These are phyloP conservation scores for Camptogramma bilineatum DNA, from an alignment of 2,888 invertebrate genomes.

Conservation along the genomic window DNA sequence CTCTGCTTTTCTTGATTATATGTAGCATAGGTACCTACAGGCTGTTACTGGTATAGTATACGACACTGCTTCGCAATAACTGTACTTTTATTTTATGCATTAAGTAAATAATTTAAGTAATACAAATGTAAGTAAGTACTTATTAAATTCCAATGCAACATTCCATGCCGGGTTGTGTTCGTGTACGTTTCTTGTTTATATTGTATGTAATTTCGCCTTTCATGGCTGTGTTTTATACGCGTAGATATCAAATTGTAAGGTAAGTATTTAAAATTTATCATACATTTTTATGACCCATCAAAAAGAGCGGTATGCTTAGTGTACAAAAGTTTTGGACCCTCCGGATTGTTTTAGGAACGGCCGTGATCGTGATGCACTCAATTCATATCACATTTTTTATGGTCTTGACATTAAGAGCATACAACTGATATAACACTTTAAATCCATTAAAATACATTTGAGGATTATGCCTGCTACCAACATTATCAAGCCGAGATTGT, in stretches of 20 bases:
- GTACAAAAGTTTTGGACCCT: slow-evolving; percentile 21
- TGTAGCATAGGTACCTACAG: neutral
- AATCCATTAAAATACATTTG: slow-evolving; percentile 76
- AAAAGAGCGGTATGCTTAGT: slow-evolving; percentile 24
- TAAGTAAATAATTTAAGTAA: too few species aligned
- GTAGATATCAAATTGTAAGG: neutral
- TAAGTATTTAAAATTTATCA: neutral
- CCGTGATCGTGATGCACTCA: slow-evolving; percentile 48
- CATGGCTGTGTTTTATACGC: neutral
- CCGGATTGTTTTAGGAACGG: slow-evolving; percentile 31
- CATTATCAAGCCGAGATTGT: slow-evolving; percentile 65
- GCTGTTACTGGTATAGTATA: neutral
- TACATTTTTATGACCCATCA: slow-evolving; percentile 21
- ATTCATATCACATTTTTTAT: slow-evolving; percentile 60
- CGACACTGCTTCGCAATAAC: neutral
- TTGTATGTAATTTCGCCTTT: slow-evolving; percentile 1
- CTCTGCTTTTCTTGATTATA: neutral
- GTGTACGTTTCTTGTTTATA: neutral
- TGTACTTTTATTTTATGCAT: neutral
- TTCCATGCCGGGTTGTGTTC: neutral
- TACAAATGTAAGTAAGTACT: neutral
- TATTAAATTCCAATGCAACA: neutral
- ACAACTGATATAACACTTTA: slow-evolving; percentile 60
- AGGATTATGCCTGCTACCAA: slow-evolving; percentile 66
- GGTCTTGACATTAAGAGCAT: slow-evolving; percentile 70